A percentile compares a stretch with the other conserved stretches of the same genome.
phyloP scores from a whole-genome alignment of 2,888 invertebrate species.

The Carabus problematicus region DNA sequence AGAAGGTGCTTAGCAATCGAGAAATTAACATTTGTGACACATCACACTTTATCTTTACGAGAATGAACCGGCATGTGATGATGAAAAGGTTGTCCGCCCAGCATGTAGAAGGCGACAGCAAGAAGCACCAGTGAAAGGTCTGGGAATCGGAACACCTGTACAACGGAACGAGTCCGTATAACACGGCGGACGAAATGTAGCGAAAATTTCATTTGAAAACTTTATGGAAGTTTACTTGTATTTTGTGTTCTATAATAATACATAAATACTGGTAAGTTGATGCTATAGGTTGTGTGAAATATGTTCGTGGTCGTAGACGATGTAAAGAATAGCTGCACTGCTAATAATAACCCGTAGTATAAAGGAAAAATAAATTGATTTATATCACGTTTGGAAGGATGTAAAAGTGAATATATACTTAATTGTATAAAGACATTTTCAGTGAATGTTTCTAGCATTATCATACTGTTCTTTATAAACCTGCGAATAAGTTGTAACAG shows the following conservation, averaged over 20 bases:
- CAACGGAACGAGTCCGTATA: conserved; percentile 10
- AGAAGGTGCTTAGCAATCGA: conserved; percentile 18
- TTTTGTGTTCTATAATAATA: conserved; percentile 39
- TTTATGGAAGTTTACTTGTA: conserved; percentile 40
- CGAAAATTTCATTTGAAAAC: conserved; percentile 42
- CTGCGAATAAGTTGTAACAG: too few relatives aligned
- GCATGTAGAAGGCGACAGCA: too few relatives aligned
- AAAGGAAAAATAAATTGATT: too few relatives aligned
- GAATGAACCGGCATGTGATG: conserved; percentile 20
- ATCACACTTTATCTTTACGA: too few relatives aligned
- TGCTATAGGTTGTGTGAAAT: conserved; percentile 5
- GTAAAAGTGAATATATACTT: too few relatives aligned
- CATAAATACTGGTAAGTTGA: conserved; percentile 37
- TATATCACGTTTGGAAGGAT: too few relatives aligned
- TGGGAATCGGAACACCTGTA: conserved; percentile 37
- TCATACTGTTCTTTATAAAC: too few relatives aligned
- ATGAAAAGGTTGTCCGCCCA: conserved; percentile 25
- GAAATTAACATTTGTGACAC: conserved; percentile 26
- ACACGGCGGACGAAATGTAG: conserved; percentile 36
- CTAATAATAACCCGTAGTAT: too few relatives aligned
- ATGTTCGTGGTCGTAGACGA: neutral
- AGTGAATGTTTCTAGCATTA: too few relatives aligned
- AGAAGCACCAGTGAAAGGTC: conserved; percentile 22
- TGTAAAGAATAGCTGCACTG: too few relatives aligned
- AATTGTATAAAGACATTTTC: too few relatives aligned